Conservation (phyloP, 2,113 vertebrate genomes). For the Peromyscus leucopus region DNA sequence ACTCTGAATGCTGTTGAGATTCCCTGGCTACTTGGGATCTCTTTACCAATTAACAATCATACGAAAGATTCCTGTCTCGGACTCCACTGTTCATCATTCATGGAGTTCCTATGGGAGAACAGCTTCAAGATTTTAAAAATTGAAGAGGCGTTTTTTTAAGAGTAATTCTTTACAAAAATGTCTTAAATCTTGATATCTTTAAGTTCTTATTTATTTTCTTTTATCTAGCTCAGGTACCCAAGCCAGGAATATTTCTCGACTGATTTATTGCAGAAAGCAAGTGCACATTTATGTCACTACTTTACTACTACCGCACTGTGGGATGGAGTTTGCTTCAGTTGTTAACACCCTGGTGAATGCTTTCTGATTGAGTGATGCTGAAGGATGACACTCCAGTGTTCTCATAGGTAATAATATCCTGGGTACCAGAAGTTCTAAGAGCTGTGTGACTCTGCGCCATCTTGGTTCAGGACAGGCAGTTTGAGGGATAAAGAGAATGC, state of each 20-base stretch:
- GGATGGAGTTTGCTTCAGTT: not conserved
- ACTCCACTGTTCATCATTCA: not conserved
- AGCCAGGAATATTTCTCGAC: not conserved
- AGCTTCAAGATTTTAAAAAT: not conserved
- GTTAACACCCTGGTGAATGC: not conserved
- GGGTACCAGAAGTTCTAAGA: not conserved
- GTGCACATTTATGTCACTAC: not conserved
- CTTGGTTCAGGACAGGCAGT: not conserved
- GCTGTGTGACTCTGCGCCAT: not conserved
- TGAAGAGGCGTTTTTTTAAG: not conserved
- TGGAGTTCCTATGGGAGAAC: not conserved
- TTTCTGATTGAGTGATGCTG: not conserved
- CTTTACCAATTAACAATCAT: not conserved
- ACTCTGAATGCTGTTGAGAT: not conserved
- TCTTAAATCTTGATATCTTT: not conserved
- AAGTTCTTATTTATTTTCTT: slow-evolving; percentile 31
- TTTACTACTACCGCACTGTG: not conserved
- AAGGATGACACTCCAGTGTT: not conserved
- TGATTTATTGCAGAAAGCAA: slow-evolving; percentile 4
- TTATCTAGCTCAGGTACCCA: not conserved
- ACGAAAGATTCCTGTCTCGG: slow-evolving; percentile 1
- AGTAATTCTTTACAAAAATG: slow-evolving; percentile 9
- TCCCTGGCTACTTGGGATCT: not conserved
- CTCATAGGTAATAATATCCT: not conserved
- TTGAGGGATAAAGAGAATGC: not conserved